Base-by-base conservation (phyloP, 1,140 invertebrate genomes). In the Lycorma delicatula region DNA sequence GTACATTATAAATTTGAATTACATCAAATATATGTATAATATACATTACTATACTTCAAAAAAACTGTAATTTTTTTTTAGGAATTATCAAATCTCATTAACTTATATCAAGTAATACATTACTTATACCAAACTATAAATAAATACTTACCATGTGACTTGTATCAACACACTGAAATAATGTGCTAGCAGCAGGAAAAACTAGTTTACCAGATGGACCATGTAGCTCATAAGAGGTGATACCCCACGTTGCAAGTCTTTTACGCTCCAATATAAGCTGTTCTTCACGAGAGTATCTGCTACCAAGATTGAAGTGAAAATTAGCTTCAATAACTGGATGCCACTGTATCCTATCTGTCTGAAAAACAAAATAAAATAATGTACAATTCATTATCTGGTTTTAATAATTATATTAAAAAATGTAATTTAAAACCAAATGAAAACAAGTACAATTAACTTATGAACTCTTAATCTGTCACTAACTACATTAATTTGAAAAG, bases 221-320 rank as follows among this genome's bases (percentile, higher is more conserved):
- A 67, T 94, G 87, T 41, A 94, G 75, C 68, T 97, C 91, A 68
- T 95, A 98, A 11, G 89, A 89, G 2, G 91, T 94, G 47, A 98
- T 95, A 18, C 95, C 95, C 83, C 90, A 94, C 1, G 89, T 89
- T 0, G 89, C 83, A 9, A 94, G 78, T 61, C 92, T 75, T 74
- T 95, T 94, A 51, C 94, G 76, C 70, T 98, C 94, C 75, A 89
- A 86, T 53, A 95, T 74, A 46, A 97, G 70, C 69, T 93, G 91
- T 69, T 95, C 92, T 72, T 97, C 93, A 58, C 85, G 75, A 0
- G 88, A 89, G 22, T 82, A 78, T 54, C 79, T 78, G 63, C 77
- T 82, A 11, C 55, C 54, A 31, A 66, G 62, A 36, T 75, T 70
- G 16, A 77, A 74, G 68, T 85, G 82, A 72, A 87, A 87, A 62